phyloP scores from a whole-genome alignment of 2,888 invertebrate species.

The Lepidocyrtoides sp. region DNA sequence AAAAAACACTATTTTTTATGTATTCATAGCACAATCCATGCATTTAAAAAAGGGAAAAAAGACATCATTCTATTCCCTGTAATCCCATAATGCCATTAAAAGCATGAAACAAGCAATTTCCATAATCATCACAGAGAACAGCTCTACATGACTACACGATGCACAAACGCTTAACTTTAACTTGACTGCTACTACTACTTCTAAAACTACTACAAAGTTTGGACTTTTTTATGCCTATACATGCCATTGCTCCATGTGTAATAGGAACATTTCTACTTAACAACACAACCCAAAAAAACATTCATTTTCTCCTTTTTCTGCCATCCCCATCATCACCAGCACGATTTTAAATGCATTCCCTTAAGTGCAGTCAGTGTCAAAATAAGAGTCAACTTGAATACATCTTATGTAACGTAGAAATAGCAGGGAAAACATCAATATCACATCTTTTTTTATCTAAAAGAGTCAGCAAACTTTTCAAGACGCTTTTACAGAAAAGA shows the following conservation, averaged over 20 bases:
- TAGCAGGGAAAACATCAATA: slow-evolving; percentile 30
- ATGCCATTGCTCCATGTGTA: too few relatives aligned
- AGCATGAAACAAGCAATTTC: slow-evolving; percentile 77
- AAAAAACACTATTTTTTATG: not conserved
- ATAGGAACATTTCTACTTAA: not conserved
- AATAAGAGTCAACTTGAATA: slow-evolving; percentile 11
- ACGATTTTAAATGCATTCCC: slow-evolving; percentile 33
- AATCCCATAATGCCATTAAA: slow-evolving; percentile 78
- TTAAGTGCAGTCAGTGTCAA: slow-evolving; percentile 43
- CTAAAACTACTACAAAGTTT: too few relatives aligned
- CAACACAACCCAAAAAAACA: not conserved
- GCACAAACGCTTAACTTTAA: not conserved
- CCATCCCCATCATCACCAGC: too few relatives aligned
- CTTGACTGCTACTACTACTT: too few relatives aligned
- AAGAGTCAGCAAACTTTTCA: not conserved
- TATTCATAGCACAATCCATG: slow-evolving; percentile 67
- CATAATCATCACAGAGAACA: slow-evolving; percentile 72
- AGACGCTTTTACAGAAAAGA: not conserved
- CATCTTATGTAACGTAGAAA: not conserved
- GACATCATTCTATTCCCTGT: slow-evolving; percentile 70
- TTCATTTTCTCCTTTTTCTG: too few relatives aligned
- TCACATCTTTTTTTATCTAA: not conserved
- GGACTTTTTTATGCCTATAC: not conserved
- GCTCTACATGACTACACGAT: not conserved
- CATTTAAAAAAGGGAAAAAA: slow-evolving; percentile 66